Conservation (phyloP, 2,113 vertebrate genomes). For the Jaculus jaculus region DNA sequence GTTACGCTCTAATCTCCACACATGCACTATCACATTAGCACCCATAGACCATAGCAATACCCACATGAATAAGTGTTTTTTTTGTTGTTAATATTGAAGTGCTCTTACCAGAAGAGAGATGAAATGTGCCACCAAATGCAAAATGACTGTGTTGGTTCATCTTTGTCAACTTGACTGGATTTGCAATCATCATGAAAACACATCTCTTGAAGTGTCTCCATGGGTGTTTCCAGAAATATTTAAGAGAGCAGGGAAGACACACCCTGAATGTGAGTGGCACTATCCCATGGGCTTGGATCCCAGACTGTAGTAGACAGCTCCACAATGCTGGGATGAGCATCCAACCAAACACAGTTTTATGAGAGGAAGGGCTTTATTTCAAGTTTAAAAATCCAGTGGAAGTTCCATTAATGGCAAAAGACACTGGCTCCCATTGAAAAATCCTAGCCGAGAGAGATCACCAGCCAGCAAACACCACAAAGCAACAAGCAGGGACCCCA, state of each 20-base stretch:
- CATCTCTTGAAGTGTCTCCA: not conserved
- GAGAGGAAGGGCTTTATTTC: too few relatives aligned
- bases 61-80: not conserved
- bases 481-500: too few relatives aligned
- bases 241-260: not conserved
- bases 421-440: too few relatives aligned
- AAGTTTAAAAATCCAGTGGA: too few relatives aligned
- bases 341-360: too few relatives aligned
- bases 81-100: not conserved
- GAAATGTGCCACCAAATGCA: not conserved
- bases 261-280: not conserved
- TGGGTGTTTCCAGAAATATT: not conserved
- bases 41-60: not conserved
- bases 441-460: too few relatives aligned
- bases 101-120: slow-evolving; percentile 14
- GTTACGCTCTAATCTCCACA: too few relatives aligned
- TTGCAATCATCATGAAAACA: not conserved
- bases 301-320: too few relatives aligned
- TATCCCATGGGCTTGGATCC: not conserved
- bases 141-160: not conserved
- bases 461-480: too few relatives aligned
- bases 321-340: too few relatives aligned
- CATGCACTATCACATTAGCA: too few relatives aligned
- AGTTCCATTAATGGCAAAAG: too few relatives aligned
- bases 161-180: not conserved